phyloP scores from a whole-genome alignment of 1,140 invertebrate genomes.

The Macrobrachium nipponense region DNA sequence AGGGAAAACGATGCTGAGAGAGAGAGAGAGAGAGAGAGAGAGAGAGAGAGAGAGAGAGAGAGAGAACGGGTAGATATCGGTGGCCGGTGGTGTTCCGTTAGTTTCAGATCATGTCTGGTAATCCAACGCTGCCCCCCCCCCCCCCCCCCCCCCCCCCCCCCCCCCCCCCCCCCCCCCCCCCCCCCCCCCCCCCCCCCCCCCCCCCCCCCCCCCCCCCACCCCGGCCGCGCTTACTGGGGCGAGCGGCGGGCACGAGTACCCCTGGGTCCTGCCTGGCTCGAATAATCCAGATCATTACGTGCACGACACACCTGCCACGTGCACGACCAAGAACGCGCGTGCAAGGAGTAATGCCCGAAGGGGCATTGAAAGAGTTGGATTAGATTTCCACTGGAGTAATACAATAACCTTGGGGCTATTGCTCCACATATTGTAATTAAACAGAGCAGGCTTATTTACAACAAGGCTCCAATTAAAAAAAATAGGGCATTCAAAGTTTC shows the following conservation, averaged over 20 bases:
- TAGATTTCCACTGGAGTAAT: neutral
- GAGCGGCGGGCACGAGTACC: neutral
- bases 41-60: neutral
- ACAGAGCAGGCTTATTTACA: neutral
- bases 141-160: neutral
- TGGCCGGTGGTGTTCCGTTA: too few relatives aligned
- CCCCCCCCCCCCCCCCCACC: neutral
- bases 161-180: neutral
- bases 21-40: neutral
- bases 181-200: neutral
- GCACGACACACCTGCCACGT: slow-evolving; percentile 42
- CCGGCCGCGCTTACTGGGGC: neutral
- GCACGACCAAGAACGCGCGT: slow-evolving; percentile 11
- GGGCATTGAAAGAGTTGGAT: slow-evolving; percentile 10
- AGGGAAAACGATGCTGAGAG: neutral
- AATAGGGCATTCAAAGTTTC: too few relatives aligned
- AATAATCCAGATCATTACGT: slow-evolving; percentile 42
- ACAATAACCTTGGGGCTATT: neutral
- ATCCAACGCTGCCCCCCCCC: slow-evolving; percentile 9
- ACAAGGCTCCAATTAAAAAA: too few relatives aligned
- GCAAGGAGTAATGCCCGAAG: neutral
- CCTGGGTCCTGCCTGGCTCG: neutral
- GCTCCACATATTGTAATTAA: slow-evolving; percentile 23
- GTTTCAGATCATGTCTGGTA: neutral
- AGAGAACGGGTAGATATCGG: neutral